These are phyloP conservation scores for Gallinago stenura DNA, from an alignment of 2,797 vertebrate species.

Conservation along the genomic window DNA sequence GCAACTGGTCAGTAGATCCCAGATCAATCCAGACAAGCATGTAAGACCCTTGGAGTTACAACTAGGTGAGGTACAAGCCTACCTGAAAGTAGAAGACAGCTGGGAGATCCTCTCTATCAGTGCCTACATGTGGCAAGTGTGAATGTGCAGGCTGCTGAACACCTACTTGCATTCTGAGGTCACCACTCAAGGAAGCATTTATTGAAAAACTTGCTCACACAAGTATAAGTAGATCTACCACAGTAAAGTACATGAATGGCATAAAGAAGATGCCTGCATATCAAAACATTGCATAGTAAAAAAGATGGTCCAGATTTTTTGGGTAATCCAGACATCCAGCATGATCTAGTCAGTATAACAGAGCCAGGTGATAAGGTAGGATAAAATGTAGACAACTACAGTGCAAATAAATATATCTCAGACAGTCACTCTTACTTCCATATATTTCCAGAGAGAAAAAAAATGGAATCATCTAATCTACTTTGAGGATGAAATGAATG, in stretches of 20 bases:
- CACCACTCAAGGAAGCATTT: background rate
- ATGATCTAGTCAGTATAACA: background rate
- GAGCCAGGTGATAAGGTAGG: background rate
- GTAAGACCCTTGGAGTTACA: too few species aligned
- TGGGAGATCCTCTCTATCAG: background rate
- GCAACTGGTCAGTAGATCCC: background rate
- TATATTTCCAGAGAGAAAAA: background rate
- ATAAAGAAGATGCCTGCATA: background rate
- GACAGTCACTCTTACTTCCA: background rate
- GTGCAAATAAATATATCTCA: background rate
- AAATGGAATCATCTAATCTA: background rate
- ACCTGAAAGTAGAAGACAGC: background rate
- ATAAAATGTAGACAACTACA: background rate
- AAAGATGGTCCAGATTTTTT: background rate
- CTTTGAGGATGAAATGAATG: background rate
- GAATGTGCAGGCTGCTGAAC: background rate
- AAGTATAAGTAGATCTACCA: background rate
- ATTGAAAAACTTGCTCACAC: background rate
- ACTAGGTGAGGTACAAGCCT: background rate
- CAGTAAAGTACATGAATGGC: background rate
- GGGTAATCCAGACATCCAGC: background rate
- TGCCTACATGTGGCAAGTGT: background rate
- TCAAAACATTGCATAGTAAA: background rate
- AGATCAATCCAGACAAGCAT: background rate
- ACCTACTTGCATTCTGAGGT: background rate